A percentile compares a stretch with the other conserved stretches of the same genome.
These are phyloP conservation scores for Yasuhikotakia modesta DNA, from an alignment of 2,797 vertebrate genomes.

Conservation along the genomic window DNA sequence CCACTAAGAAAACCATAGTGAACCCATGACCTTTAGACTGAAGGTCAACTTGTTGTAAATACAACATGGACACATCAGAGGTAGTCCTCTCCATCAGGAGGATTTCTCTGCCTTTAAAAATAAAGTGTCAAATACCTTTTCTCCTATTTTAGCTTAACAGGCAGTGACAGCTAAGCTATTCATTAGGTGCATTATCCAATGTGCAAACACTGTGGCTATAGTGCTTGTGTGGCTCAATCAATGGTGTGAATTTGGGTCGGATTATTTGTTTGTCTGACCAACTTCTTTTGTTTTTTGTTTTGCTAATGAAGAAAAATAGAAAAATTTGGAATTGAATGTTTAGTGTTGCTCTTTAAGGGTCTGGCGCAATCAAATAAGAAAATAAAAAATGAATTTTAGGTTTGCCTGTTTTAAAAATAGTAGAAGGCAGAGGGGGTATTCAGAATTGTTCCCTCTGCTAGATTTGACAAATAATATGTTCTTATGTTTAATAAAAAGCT, in stretches of 20 bases:
- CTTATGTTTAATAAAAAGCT: background rate
- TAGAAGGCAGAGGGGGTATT: too few relatives aligned
- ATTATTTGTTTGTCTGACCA: too few relatives aligned
- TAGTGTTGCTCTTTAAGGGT: background rate
- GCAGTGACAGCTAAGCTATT: background rate
- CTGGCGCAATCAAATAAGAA: background rate
- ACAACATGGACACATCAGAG: slow-evolving; percentile 1
- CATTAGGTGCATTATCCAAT: background rate
- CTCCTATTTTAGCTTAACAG: background rate
- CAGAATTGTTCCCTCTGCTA: background rate
- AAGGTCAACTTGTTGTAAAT: slow-evolving; percentile 17
- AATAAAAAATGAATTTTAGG: background rate
- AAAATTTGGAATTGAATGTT: background rate
- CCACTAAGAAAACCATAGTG: slow-evolving; percentile 10
- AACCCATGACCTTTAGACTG: background rate
- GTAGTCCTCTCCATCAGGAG: background rate
- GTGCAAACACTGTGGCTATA: background rate
- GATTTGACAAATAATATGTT: too few relatives aligned
- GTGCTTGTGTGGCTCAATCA: background rate
- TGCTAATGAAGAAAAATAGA: background rate
- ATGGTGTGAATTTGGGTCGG: background rate
- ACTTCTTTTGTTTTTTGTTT: too few relatives aligned
- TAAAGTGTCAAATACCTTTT: background rate
- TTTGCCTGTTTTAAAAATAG: background rate
- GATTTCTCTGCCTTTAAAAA: background rate